Percentiles rank a stretch among this genome's conserved stretches.
Conservation (phyloP, 2,113 vertebrate genomes). For the Tonatia bakeri region DNA sequence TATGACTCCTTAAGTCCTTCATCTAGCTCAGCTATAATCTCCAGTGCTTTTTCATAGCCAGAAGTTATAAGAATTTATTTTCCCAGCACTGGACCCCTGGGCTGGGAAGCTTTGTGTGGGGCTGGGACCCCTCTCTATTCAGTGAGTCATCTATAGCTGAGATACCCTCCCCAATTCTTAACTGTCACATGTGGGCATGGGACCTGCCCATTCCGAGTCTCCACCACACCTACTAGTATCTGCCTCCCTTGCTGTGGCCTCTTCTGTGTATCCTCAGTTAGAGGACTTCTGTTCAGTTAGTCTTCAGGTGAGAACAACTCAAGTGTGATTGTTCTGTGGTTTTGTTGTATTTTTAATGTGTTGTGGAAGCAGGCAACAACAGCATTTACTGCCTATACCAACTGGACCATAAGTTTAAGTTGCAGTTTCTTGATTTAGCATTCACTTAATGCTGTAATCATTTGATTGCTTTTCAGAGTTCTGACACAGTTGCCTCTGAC, state of each 20-base stretch:
- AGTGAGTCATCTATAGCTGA: too few species aligned
- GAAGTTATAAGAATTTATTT: too few species aligned
- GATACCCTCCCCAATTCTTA: neutral
- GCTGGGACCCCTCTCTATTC: too few species aligned
- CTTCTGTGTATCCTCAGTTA: neutral
- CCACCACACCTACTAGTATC: neutral
- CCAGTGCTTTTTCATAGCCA: too few species aligned
- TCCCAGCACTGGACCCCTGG: too few species aligned
- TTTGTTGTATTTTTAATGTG: neutral
- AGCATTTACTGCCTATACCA: neutral
- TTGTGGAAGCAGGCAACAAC: neutral
- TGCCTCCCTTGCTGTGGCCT: neutral
- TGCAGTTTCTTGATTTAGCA: neutral
- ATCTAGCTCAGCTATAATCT: neutral
- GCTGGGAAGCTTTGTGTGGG: too few species aligned
- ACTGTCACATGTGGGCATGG: too few species aligned
- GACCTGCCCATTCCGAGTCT: neutral
- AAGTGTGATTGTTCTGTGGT: neutral
- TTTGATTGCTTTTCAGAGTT: neutral
- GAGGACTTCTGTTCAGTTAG: neutral
- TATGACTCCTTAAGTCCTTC: neutral
- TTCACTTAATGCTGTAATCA: neutral
- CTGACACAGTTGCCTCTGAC: neutral
- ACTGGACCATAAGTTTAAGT: neutral
- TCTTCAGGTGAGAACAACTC: neutral